A percentile compares a stretch with the other conserved stretches of the same genome.
Conservation (phyloP, 2,888 invertebrate genomes). For the Troides aeacus region DNA sequence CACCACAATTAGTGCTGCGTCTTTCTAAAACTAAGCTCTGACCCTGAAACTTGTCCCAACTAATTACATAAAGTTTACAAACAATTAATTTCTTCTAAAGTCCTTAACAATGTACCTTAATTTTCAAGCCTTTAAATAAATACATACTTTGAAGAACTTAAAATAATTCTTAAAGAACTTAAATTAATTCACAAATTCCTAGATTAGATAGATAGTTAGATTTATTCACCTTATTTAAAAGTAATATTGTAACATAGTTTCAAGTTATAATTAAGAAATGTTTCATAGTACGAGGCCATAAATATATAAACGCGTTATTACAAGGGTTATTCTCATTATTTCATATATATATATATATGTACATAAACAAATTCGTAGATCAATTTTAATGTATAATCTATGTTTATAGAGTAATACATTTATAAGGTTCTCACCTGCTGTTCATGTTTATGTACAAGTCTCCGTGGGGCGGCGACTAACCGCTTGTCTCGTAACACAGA, state of each 20-base stretch:
- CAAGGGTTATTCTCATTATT: background rate
- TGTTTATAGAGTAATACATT: background rate
- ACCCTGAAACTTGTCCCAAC: background rate
- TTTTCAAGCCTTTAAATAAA: no score
- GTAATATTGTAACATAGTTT: background rate
- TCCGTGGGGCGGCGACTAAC: no score
- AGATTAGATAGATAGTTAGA: no score
- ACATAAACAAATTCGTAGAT: background rate
- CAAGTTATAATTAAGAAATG: background rate
- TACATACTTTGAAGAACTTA: no score
- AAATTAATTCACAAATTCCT: no score
- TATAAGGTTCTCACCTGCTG: background rate
- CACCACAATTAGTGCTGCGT: background rate
- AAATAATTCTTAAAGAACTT: no score
- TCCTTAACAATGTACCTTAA: background rate
- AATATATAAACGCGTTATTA: background rate
- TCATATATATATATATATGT: background rate
- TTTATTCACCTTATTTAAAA: no score
- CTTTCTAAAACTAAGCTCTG: background rate
- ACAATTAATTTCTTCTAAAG: background rate
- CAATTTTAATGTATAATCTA: background rate
- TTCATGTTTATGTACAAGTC: background rate
- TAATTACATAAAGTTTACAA: no score
- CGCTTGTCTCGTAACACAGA: no score
- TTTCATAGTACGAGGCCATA: background rate